These are phyloP conservation scores for Caenorhabditis drosophilae DNA, from an alignment of 2,888 invertebrate species.

Conservation along the genomic window DNA sequence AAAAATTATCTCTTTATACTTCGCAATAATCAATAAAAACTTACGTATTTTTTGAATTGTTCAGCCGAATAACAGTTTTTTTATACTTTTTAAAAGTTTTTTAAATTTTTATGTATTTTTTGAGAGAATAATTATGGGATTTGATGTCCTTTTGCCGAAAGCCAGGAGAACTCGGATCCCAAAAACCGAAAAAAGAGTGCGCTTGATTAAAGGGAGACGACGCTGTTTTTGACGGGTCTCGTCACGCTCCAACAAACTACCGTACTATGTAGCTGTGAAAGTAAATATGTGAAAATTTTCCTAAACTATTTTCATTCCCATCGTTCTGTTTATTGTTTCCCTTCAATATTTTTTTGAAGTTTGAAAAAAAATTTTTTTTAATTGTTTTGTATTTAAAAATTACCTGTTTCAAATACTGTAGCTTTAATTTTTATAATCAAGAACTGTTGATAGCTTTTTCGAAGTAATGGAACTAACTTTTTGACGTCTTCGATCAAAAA, in stretches of 20 bases:
- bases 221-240: conserved; percentile 22
- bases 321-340: too few species aligned
- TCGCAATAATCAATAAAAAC: conserved; percentile 26
- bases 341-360: too few species aligned
- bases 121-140: conserved; percentile 34
- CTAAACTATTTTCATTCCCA: too few species aligned
- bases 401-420: too few species aligned
- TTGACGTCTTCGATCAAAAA: not conserved
- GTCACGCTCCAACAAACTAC: conserved; percentile 20
- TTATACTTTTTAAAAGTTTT: conserved; percentile 37
- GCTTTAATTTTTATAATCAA: too few species aligned
- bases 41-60: conserved; percentile 26
- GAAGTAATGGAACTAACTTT: not conserved
- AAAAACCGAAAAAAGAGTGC: conserved; percentile 42
- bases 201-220: conserved; percentile 30
- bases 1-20: conserved; percentile 6
- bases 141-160: conserved; percentile 41
- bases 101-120: conserved; percentile 44
- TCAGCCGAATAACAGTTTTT: conserved; percentile 33
- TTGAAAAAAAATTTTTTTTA: too few species aligned
- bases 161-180: conserved; percentile 45
- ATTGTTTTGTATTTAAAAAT: too few species aligned
- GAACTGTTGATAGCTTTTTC: too few species aligned
- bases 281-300: too few species aligned
- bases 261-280: conserved; percentile 10